These are phyloP conservation scores for Epinephelus moara DNA, from an alignment of 2,113 vertebrate genomes.

Conservation along the genomic window DNA sequence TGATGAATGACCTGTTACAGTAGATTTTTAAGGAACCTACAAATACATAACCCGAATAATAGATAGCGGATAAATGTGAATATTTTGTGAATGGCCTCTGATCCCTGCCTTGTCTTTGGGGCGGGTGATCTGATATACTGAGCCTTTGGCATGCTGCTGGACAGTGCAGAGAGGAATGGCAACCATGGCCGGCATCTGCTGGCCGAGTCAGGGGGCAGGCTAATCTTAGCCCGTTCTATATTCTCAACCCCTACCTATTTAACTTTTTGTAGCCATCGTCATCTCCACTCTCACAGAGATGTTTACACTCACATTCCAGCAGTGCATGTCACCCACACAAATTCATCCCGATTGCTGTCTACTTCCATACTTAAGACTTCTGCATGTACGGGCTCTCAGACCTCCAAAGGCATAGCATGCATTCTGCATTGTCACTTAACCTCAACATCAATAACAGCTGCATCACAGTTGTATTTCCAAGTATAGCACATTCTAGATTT, in stretches of 20 bases:
- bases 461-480: conserved; percentile 47
- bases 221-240: conserved; percentile 81
- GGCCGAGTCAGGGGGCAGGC: conserved; percentile 66
- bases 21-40: not conserved
- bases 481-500: conserved; percentile 38
- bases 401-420: not conserved
- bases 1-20: conserved; percentile 27
- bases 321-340: conserved; percentile 33
- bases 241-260: conserved; percentile 55
- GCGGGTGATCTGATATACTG: conserved; percentile 36
- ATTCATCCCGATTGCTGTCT: conserved; percentile 28
- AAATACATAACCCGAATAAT: conserved; percentile 6
- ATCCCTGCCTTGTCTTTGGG: conserved; percentile 34
- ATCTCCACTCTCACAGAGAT: conserved; percentile 51
- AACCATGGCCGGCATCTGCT: conserved; percentile 73
- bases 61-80: conserved; percentile 1
- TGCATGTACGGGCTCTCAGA: conserved; percentile 2
- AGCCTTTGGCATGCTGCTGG: conserved; percentile 60
- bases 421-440: conserved; percentile 32
- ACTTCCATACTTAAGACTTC: conserved; percentile 27
- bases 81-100: conserved; percentile 53
- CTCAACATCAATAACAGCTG: conserved; percentile 63
- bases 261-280: conserved; percentile 47
- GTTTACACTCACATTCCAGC: conserved; percentile 68
- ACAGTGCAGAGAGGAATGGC: conserved; percentile 68